Evolutionary conservation across 1,140 invertebrate species (phyloP).

Genomic region (Leptinotarsa lineolata): DNA sequence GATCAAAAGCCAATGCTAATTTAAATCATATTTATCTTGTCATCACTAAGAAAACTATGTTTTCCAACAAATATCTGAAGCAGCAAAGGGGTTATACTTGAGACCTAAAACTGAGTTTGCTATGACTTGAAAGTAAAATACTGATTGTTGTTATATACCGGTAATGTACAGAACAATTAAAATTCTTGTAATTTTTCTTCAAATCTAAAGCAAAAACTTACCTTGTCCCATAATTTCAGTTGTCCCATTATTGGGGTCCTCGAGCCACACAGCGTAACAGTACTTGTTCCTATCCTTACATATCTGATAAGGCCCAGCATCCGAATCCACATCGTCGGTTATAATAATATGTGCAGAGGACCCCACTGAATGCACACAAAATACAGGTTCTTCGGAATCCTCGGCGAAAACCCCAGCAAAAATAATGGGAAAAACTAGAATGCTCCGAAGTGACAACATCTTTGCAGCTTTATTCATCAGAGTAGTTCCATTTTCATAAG

Average conservation of each 20-base stretch:
- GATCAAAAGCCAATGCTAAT: too few relatives aligned
- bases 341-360: conserved; percentile 40
- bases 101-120: too few relatives aligned
- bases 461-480: conserved; percentile 15
- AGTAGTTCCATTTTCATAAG: too few relatives aligned
- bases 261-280: conserved; percentile 53
- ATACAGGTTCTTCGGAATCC: conserved; percentile 27
- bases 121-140: too few relatives aligned
- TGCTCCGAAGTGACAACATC: conserved; percentile 41
- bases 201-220: conserved; percentile 27
- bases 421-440: conserved; percentile 32
- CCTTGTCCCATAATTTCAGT: conserved; percentile 52
- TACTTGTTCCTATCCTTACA: conserved; percentile 45
- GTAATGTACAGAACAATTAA: too few relatives aligned
- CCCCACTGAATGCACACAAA: conserved; percentile 43
- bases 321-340: conserved; percentile 41
- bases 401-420: background rate
- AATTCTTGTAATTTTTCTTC: too few relatives aligned
- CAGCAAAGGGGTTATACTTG: too few relatives aligned
- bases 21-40: too few relatives aligned
- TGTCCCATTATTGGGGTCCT: conserved; percentile 48
- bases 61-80: too few relatives aligned
- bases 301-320: conserved; percentile 27
- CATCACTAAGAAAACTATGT: too few relatives aligned
- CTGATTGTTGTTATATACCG: too few relatives aligned